Conservation (phyloP, 2,888 invertebrate genomes). For the Sarcophaga subvicina region DNA sequence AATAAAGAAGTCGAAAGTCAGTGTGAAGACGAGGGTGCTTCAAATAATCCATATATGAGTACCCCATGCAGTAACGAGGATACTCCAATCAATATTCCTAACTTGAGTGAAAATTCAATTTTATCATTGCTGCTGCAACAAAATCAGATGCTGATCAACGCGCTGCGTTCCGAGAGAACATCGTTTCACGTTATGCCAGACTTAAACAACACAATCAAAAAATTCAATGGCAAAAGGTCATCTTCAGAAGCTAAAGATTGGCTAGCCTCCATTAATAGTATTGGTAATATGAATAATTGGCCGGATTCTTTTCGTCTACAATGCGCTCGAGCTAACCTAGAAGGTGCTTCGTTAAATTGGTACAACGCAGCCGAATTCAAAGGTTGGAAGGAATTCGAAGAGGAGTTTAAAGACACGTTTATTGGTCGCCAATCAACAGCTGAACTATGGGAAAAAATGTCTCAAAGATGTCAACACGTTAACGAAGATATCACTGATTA, state of each 20-base stretch:
- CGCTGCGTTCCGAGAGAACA: conserved; percentile 41
- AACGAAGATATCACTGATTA: conserved; percentile 9
- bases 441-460: too few relatives aligned
- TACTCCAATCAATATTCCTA: background rate
- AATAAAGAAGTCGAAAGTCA: too few relatives aligned
- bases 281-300: conserved; percentile 56
- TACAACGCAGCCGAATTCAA: background rate
- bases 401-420: too few relatives aligned
- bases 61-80: too few relatives aligned
- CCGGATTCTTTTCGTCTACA: conserved; percentile 49
- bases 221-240: conserved; percentile 52
- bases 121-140: conserved; percentile 45
- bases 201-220: conserved; percentile 58
- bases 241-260: conserved; percentile 13
- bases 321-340: conserved; percentile 36
- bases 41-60: too few relatives aligned
- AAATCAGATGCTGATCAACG: conserved; percentile 55
- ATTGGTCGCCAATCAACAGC: too few relatives aligned
- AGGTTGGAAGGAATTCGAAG: too few relatives aligned
- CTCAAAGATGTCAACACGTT: too few relatives aligned
- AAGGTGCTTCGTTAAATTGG: background rate
- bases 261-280: conserved; percentile 34
- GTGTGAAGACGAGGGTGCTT: too few relatives aligned
- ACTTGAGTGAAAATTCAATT: conserved; percentile 22
- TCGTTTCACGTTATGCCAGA: conserved; percentile 62